Base-by-base conservation (phyloP, 2,797 vertebrate species). In the Garrulus glandarius region DNA sequence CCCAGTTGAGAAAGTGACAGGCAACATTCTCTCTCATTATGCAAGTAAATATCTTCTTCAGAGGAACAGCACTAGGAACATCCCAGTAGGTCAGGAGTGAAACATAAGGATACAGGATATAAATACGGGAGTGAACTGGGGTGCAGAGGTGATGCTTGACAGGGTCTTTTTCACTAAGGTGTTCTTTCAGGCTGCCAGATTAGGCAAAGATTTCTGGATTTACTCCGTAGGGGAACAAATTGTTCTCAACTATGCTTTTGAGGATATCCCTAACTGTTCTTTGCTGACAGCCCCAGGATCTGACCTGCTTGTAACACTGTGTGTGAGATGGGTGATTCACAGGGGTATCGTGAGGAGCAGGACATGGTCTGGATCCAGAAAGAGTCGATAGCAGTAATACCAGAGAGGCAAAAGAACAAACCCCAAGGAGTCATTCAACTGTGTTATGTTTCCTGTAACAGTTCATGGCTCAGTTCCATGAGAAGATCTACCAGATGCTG, bases 381-480 rank as follows among this genome's bases (percentile, higher is more conserved):
- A 41, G 27, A 18, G 32, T 79, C 50, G 19, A 17, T 37, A 37
- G 70, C 17, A 3, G 37, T 76, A 43, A 39, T 12, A 50, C 1
- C 24, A 90, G 52, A 80, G 83, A 84, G 77, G 34, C 65, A 80
- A 69, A 91, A 88, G 57, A 90, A n/a, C 46, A 43, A 65, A 56
- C 82, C 47, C 10, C 26, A 6, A 3, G 2, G 36, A 11, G 26
- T 34, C 41, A 72, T 22, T 44, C 44, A 34, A 0, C 46, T 4
- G 0, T 6, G 1, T 32, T 87, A 21, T 89, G 12, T 94, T 88
- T 46, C 34, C 22, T 17, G 1, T 70, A 34, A 97, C 95, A 99
- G 99, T 99, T 99, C 74, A 99, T 99, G 98, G 98, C 98, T 55
- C 99, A 99, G 97, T 99, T 99, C 98, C 99, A 99, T 7, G 99